These are phyloP conservation scores for Phaenicophaeus curvirostris DNA, from an alignment of 2,797 vertebrate species.

Conservation along the genomic window DNA sequence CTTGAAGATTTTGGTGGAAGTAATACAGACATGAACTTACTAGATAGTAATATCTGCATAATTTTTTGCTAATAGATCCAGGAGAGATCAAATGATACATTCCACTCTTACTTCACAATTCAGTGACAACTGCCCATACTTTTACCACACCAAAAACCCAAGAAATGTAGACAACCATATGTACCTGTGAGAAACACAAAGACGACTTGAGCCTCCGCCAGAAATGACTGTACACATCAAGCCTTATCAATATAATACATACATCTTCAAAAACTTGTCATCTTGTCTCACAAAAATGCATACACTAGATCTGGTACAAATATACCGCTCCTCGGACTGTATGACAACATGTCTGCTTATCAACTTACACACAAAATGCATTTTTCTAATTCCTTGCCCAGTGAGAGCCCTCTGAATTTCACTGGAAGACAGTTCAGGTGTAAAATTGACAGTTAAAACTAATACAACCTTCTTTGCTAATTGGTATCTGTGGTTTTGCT, in stretches of 20 bases:
- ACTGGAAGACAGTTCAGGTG: background rate
- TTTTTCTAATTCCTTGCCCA: background rate
- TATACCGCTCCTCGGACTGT: background rate
- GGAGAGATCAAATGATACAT: background rate
- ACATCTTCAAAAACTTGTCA: accelerated
- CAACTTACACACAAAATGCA: background rate
- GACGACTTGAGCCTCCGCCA: background rate
- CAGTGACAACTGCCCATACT: background rate
- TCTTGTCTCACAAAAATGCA: background rate
- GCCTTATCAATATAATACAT: background rate
- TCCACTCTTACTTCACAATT: background rate
- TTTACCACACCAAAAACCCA: background rate
- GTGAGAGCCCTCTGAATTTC: background rate
- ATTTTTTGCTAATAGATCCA: background rate
- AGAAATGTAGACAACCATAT: background rate
- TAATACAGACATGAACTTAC: background rate
- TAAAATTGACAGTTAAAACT: background rate
- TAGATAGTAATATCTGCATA: background rate
- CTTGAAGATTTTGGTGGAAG: background rate
- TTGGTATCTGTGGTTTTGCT: background rate
- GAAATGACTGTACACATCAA: background rate
- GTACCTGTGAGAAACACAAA: background rate
- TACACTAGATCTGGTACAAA: background rate
- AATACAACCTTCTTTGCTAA: background rate
- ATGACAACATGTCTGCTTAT: background rate